Conservation (phyloP, 2,113 vertebrate species). For the Bambusicola thoracicus region DNA sequence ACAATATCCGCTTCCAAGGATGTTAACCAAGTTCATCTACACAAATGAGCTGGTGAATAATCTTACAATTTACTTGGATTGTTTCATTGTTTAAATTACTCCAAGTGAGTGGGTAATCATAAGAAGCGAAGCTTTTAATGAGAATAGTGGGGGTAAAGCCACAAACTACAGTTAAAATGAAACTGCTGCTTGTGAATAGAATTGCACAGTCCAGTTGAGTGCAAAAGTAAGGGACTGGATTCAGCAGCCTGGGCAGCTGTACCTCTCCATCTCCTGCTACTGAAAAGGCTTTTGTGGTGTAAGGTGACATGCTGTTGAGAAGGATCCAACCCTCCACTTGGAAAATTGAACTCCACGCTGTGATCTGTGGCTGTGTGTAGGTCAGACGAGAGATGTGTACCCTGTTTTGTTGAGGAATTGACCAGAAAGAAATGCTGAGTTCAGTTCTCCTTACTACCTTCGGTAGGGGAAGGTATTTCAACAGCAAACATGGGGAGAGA, state of each 20-base stretch:
- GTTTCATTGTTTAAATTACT: conserved; percentile 10
- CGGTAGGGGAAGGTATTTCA: background rate
- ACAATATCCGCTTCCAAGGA: background rate
- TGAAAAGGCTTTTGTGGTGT: background rate
- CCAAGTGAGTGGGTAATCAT: background rate
- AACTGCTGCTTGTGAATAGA: background rate
- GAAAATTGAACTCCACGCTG: background rate
- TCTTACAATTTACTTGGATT: background rate
- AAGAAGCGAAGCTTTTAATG: background rate
- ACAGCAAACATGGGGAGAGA: background rate
- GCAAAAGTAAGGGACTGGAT: background rate
- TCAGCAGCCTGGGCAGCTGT: background rate
- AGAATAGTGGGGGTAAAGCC: background rate
- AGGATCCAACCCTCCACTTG: background rate
- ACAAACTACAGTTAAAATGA: background rate
- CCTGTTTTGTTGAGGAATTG: accelerated
- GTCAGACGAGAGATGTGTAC: background rate
- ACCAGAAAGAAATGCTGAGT: background rate
- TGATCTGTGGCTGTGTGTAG: background rate
- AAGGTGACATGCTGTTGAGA: background rate
- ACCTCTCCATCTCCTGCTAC: background rate
- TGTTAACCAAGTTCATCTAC: background rate
- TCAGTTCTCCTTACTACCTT: background rate
- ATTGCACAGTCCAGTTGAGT: background rate
- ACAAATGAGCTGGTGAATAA: background rate